Conservation (phyloP, 2,888 invertebrate genomes). For the Dorcus parallelipipedus region DNA sequence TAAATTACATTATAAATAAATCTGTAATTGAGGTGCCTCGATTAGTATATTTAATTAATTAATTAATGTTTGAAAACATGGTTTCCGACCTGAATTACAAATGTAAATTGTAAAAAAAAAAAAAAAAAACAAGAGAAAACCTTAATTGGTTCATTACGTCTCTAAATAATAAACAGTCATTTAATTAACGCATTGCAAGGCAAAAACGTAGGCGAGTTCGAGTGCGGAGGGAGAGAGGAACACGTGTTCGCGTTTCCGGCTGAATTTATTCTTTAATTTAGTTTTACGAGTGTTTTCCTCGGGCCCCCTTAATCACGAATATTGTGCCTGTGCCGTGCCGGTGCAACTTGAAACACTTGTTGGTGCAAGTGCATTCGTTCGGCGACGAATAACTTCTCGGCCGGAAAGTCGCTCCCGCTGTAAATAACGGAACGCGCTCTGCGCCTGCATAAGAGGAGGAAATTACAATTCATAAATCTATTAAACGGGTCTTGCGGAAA, state of each 20-base stretch:
- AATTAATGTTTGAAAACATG: too few species aligned
- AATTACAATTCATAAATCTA: constrained; percentile 22
- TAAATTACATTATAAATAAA: too few species aligned
- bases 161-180: too few species aligned
- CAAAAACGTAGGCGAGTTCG: too few species aligned
- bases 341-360: constrained; percentile 19
- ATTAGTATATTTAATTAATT: too few species aligned
- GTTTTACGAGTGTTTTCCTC: constrained; percentile 19
- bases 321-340: constrained; percentile 4
- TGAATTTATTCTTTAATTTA: constrained; percentile 23
- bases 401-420: constrained; percentile 8
- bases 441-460: constrained; percentile 19
- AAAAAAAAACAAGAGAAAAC: too few species aligned
- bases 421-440: constrained; percentile 18
- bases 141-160: too few species aligned
- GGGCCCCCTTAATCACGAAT: constrained; percentile 15
- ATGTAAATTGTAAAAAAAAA: too few species aligned
- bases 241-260: not conserved
- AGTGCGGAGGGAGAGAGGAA: not conserved
- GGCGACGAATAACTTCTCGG: constrained; percentile 14
- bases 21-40: too few species aligned
- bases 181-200: too few species aligned
- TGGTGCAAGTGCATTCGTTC: constrained; percentile 9
- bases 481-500: constrained; percentile 6
- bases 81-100: too few species aligned